These are phyloP conservation scores for Molossus molossus DNA, from an alignment of 2,797 vertebrate species.

Conservation along the genomic window DNA sequence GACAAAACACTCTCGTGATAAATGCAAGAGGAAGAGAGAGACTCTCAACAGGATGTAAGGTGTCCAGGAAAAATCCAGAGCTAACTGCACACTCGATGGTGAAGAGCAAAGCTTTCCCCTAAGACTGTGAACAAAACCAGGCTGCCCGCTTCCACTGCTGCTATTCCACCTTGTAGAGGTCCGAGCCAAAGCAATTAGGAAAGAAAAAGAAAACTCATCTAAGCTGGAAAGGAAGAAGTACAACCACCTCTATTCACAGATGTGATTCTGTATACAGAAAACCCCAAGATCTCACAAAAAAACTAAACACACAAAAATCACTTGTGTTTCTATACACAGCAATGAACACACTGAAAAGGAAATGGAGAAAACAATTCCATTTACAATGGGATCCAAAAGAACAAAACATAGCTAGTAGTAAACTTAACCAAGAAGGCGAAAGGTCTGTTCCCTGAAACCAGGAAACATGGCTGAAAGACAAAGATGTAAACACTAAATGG, in stretches of 20 bases:
- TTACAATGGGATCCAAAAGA: background rate
- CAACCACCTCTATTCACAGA: background rate
- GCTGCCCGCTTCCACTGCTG: accelerated
- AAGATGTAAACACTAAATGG: background rate
- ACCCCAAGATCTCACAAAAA: background rate
- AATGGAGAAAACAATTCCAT: background rate
- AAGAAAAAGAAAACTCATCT: background rate
- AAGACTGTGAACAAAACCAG: background rate
- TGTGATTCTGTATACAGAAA: background rate
- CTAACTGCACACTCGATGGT: background rate
- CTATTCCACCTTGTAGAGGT: accelerated
- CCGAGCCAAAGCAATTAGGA: background rate
- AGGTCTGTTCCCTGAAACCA: background rate
- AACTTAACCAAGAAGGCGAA: background rate
- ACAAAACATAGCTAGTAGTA: background rate
- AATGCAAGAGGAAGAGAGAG: background rate
- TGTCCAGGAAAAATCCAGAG: background rate
- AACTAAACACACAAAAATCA: background rate
- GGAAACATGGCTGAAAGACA: background rate
- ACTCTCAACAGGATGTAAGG: background rate
- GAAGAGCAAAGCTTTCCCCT: too few relatives aligned
- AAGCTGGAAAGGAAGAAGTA: background rate
- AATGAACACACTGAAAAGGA: background rate
- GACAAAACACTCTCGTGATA: accelerated
- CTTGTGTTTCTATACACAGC: background rate